phyloP scores from a whole-genome alignment of 2,113 vertebrate species.

The Chunga burmeisteri region DNA sequence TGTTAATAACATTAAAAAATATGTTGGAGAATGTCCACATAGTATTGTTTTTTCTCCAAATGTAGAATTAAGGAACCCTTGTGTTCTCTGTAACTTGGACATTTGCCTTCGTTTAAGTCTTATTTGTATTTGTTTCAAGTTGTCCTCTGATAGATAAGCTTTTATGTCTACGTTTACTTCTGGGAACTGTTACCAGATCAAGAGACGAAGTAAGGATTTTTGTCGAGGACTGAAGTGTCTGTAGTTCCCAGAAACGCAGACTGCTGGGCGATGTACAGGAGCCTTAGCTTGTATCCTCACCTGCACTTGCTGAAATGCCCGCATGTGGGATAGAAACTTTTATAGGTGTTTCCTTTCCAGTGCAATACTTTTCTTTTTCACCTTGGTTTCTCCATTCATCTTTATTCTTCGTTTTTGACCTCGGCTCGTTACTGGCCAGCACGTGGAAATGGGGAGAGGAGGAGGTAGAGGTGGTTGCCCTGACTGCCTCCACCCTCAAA shows the following conservation, averaged over 20 bases:
- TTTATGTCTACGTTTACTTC: not conserved
- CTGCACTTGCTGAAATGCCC: not conserved
- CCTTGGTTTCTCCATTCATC: not conserved
- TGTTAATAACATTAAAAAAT: constrained; percentile 36
- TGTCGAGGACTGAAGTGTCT: not conserved
- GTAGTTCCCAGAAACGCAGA: not conserved
- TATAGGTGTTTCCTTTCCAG: not conserved
- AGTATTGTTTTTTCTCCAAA: constrained; percentile 15
- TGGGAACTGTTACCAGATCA: not conserved
- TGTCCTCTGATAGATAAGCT: constrained; percentile 4
- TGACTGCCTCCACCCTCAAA: not conserved
- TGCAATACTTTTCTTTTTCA: not conserved
- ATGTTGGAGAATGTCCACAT: not conserved
- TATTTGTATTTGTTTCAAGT: constrained; percentile 36
- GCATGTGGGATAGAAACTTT: not conserved
- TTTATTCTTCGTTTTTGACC: not conserved
- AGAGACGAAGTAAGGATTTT: not conserved
- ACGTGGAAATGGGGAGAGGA: not conserved
- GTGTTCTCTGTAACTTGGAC: constrained; percentile 1
- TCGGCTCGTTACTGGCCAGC: not conserved
- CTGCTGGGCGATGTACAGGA: not conserved
- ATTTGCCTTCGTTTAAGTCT: constrained; percentile 13
- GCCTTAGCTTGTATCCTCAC: not conserved
- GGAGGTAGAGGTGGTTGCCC: not conserved
- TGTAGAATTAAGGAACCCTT: not conserved